Evolutionary conservation across 2,797 vertebrate genomes (phyloP), one percentile per base, ranked within the genome.

Genomic region (Neostethus bicornis): DNA sequence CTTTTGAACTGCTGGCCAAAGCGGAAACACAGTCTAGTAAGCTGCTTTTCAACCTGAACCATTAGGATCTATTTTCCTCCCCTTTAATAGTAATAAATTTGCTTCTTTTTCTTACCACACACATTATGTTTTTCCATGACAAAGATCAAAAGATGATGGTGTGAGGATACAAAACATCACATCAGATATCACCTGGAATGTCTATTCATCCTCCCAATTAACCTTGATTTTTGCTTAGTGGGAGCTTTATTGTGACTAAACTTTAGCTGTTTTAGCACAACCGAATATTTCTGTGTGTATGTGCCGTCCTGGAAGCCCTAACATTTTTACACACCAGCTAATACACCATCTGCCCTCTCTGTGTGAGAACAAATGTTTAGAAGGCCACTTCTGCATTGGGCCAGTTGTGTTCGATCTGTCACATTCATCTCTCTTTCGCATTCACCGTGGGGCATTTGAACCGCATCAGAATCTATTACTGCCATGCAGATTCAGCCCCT

Each of bases 1-100:
- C 77, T 69, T 90, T 91, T 92, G 87, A 91, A 91, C 80, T 76
- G 60, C 49, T 0, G 20, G 82, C 92, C 87, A 92, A 84, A 83
- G 69, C 72, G 89, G 90, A 92, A 92, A 90, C 84, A 90, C 29
- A 80, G 87, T 90, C 86, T 89, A 83, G 72, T 85, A 75, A 80
- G 84, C 77, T 77, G 70, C 84, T 86, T 88, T 87, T 88, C 85
- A 87, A 90, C 87, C 87, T 81, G 71, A 86, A 85, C 87, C 82
- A 80, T 82, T 84, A 86, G 86, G 73, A 82, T 65, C 72, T 82
- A 76, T 87, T 91, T 90, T 90, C 75, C 79, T 87, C 89, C 72
- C 74, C 70, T 87, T 70, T 75, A 84, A 84, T 74, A 81, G 79
- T 75, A 86, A 90, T 90, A 88, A 75, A 91, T 88, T 77, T 61